Conservation (phyloP, 2,113 vertebrate species). For the Tachuris rubrigastra region DNA sequence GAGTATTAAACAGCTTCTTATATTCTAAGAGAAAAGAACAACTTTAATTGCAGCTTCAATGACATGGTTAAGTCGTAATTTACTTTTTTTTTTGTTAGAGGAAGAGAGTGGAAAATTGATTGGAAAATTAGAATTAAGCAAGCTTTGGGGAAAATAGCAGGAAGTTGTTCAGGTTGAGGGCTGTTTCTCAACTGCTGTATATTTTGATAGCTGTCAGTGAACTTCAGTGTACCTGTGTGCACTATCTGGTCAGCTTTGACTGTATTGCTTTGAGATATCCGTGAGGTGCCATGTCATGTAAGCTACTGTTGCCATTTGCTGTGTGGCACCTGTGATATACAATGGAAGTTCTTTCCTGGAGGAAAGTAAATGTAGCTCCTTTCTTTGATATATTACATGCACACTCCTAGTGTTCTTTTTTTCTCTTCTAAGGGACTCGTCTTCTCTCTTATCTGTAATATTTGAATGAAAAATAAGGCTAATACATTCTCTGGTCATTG, state of each 20-base stretch:
- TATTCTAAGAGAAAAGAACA: background rate
- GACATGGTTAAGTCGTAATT: background rate
- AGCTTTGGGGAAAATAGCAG: background rate
- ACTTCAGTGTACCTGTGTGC: background rate
- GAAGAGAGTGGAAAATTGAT: background rate
- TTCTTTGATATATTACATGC: background rate
- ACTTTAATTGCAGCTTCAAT: background rate
- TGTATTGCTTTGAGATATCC: background rate
- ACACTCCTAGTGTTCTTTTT: background rate
- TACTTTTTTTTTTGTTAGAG: background rate
- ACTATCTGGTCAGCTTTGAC: background rate
- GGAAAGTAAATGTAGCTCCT: background rate
- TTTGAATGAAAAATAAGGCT: background rate
- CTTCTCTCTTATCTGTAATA: background rate
- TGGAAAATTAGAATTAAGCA: background rate
- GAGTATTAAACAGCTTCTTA: background rate
- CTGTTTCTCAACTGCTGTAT: background rate
- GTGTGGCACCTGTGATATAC: fast-evolving
- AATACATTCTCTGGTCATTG: background rate
- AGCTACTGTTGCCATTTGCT: background rate
- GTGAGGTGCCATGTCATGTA: background rate
- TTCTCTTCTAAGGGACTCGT: background rate
- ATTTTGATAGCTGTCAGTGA: background rate
- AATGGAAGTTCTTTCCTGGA: background rate
- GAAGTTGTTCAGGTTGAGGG: background rate